phyloP scores from a whole-genome alignment of 2,888 invertebrate genomes.

The Lithosia quadra region DNA sequence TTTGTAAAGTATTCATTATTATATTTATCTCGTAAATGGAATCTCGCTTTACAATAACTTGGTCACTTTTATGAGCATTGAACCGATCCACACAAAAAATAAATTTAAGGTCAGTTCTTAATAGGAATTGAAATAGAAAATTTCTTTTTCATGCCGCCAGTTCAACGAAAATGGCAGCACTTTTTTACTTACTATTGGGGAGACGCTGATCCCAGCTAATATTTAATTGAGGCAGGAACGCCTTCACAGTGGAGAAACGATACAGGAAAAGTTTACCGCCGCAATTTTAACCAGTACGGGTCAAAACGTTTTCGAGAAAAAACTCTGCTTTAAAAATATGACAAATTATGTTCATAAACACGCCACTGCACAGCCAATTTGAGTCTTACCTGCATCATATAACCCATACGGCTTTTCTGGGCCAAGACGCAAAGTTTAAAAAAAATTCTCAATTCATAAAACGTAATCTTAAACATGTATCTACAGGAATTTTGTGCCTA shows the following conservation, averaged over 20 bases:
- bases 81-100: neutral
- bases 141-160: neutral
- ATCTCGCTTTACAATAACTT: neutral
- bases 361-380: no score
- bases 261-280: no score
- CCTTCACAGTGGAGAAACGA: no score
- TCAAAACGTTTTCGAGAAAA: no score
- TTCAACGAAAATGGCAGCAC: no score
- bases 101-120: neutral
- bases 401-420: neutral
- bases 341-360: no score
- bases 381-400: no score
- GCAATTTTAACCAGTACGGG: no score
- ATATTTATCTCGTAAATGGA: neutral
- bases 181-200: no score
- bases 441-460: neutral
- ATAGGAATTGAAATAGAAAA: neutral
- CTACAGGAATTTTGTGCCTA: conserved; percentile 28
- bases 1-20: neutral
- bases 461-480: neutral
- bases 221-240: no score
- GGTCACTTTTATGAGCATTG: neutral
- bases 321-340: no score
- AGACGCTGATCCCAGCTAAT: no score
- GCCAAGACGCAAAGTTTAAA: neutral